Conservation (phyloP, 64 coral and sea anemone species). For the Pachyseris speciosa region DNA sequence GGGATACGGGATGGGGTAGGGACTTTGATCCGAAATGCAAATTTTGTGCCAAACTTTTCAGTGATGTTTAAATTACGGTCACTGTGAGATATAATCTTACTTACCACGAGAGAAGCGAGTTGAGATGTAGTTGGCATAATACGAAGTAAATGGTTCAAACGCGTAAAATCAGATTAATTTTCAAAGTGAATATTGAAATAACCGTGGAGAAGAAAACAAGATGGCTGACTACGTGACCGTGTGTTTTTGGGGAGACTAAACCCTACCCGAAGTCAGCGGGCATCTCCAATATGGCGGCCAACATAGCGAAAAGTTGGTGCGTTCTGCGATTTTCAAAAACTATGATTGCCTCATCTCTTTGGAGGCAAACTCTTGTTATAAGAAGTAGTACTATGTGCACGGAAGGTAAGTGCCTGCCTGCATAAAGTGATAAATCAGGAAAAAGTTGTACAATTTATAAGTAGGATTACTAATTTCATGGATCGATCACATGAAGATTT, state of each 20-base stretch:
- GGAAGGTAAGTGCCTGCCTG: not conserved
- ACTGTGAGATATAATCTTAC: too few relatives aligned
- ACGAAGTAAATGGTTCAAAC: not conserved
- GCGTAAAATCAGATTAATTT: not conserved
- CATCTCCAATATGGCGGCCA: slow-evolving; percentile 65
- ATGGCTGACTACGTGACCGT: not conserved
- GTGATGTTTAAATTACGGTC: too few relatives aligned
- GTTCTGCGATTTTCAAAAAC: not conserved
- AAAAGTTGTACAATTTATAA: not conserved
- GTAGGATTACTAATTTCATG: too few relatives aligned
- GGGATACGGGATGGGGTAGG: too few relatives aligned
- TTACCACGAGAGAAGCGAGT: slow-evolving; percentile 50
- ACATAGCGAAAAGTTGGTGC: not conserved
- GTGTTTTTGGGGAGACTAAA: not conserved
- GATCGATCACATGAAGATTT: too few relatives aligned
- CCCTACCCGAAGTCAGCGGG: not conserved
- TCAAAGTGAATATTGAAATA: not conserved
- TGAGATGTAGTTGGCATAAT: slow-evolving; percentile 40
- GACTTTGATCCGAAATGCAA: too few relatives aligned
- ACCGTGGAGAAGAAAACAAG: not conserved
- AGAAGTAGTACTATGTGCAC: slow-evolving; percentile 1
- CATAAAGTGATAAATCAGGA: not conserved
- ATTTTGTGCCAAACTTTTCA: too few relatives aligned
- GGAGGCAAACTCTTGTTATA: not conserved
- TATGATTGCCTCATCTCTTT: not conserved